Evolutionary conservation across 2,888 invertebrate genomes (phyloP).

Genomic region (Scaeva pyrastri): DNA sequence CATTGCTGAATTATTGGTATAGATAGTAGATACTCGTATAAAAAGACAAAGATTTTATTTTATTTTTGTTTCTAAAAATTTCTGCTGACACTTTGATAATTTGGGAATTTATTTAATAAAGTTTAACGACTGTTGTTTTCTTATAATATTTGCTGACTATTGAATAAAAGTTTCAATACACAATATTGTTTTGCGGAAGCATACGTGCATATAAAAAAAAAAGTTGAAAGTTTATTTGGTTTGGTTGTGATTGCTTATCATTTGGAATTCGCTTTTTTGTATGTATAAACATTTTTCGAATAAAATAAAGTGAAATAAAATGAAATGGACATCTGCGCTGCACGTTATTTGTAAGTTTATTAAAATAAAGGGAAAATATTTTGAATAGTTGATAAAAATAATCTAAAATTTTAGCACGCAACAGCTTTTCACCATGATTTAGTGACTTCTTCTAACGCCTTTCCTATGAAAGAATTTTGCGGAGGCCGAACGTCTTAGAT

Average conservation of each 20-base stretch:
- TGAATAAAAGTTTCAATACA: slow-evolving; percentile 28
- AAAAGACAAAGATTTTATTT: neutral
- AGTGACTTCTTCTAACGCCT: too few species aligned
- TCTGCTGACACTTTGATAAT: slow-evolving; percentile 54
- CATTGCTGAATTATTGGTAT: slow-evolving; percentile 13
- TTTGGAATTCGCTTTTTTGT: neutral
- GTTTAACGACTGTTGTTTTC: slow-evolving; percentile 46
- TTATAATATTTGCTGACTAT: slow-evolving; percentile 25
- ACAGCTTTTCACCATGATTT: too few species aligned
- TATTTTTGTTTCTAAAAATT: slow-evolving; percentile 50
- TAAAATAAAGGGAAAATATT: too few species aligned
- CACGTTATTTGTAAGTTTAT: too few species aligned
- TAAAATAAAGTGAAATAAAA: neutral
- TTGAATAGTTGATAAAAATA: too few species aligned
- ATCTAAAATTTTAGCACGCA: too few species aligned
- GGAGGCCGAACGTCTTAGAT: too few species aligned
- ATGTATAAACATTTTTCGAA: neutral
- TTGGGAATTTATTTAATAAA: slow-evolving; percentile 65
- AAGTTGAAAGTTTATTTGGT: neutral
- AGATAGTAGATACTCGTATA: too few species aligned
- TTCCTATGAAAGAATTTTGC: too few species aligned
- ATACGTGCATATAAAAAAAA: neutral
- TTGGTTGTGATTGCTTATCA: slow-evolving; percentile 26
- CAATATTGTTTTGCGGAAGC: slow-evolving; percentile 8
- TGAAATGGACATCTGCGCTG: neutral